Percentiles rank a stretch among this genome's conserved stretches.
phyloP scores from a whole-genome alignment of 2,797 vertebrate genomes.

The Falco cherrug region DNA sequence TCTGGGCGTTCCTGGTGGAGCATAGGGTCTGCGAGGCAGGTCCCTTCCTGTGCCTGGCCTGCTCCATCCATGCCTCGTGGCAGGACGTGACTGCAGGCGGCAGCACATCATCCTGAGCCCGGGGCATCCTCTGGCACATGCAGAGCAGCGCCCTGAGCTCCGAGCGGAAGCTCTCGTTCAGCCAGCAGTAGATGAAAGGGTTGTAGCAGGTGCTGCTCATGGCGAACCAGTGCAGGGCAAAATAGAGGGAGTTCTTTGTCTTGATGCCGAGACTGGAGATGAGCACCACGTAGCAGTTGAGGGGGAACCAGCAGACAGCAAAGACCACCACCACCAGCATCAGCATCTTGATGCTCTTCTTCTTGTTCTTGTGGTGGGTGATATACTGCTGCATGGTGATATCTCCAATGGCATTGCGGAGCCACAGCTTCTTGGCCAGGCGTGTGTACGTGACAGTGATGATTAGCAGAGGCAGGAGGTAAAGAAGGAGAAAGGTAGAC shows the following conservation, averaged over 20 bases:
- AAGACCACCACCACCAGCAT: slow-evolving; percentile 68
- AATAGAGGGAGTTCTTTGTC: slow-evolving; percentile 83
- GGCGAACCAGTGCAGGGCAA: slow-evolving; percentile 86
- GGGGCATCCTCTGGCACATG: neutral
- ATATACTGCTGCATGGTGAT: slow-evolving; percentile 33
- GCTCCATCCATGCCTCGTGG: neutral
- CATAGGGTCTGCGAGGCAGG: neutral
- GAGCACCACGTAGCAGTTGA: slow-evolving; percentile 85
- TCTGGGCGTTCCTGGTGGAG: neutral
- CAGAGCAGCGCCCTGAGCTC: slow-evolving; percentile 67
- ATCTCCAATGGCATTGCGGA: slow-evolving; percentile 33
- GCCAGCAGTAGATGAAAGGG: slow-evolving; percentile 89
- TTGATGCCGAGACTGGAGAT: slow-evolving; percentile 86
- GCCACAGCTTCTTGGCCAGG: slow-evolving; percentile 71
- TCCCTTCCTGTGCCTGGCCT: neutral
- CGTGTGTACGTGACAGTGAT: slow-evolving; percentile 23
- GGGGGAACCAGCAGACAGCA: slow-evolving; percentile 67
- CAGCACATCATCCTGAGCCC: neutral
- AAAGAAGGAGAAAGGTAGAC: slow-evolving; percentile 67
- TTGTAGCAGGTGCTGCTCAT: slow-evolving; percentile 91
- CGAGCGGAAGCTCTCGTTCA: slow-evolving; percentile 82
- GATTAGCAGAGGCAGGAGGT: slow-evolving; percentile 63
- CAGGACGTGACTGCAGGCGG: neutral
- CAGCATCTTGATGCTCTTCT: slow-evolving; percentile 75
- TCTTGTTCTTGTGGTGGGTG: slow-evolving; percentile 61